phyloP scores from a whole-genome alignment of 2,113 vertebrate species.

The Vulpes lagopus region DNA sequence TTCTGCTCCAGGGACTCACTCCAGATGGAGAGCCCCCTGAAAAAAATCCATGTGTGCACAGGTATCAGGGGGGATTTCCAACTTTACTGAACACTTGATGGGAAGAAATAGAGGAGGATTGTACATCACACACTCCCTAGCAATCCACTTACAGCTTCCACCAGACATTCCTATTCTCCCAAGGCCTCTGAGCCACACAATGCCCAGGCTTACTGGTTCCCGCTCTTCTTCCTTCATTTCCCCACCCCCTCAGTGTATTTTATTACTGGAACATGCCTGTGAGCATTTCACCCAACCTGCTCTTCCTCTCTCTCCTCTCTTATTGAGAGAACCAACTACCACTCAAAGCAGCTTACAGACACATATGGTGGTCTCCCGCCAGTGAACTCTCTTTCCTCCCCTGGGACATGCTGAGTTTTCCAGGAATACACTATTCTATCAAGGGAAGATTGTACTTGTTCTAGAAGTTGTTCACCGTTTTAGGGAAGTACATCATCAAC shows the following conservation, averaged over 20 bases:
- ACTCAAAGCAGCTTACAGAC: background rate
- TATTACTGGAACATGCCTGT: background rate
- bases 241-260: background rate
- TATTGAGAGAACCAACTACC: background rate
- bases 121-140: background rate
- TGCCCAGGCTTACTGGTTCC: background rate
- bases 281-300: background rate
- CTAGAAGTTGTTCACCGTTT: background rate
- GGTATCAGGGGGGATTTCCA: background rate
- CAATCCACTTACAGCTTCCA: background rate
- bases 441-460: background rate
- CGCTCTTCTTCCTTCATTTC: background rate
- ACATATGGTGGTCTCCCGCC: rapidly evolving
- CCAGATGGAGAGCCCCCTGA: background rate
- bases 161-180: background rate
- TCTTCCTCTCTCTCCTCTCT: background rate
- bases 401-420: background rate
- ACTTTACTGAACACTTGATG: background rate
- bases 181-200: background rate
- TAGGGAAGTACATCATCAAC: background rate
- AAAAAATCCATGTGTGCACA: background rate
- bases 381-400: background rate
- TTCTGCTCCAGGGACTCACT: background rate
- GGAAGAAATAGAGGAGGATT: background rate
- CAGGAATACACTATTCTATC: background rate